phyloP scores from a whole-genome alignment of 2,888 invertebrate species.

The Drosophila ustulata region DNA sequence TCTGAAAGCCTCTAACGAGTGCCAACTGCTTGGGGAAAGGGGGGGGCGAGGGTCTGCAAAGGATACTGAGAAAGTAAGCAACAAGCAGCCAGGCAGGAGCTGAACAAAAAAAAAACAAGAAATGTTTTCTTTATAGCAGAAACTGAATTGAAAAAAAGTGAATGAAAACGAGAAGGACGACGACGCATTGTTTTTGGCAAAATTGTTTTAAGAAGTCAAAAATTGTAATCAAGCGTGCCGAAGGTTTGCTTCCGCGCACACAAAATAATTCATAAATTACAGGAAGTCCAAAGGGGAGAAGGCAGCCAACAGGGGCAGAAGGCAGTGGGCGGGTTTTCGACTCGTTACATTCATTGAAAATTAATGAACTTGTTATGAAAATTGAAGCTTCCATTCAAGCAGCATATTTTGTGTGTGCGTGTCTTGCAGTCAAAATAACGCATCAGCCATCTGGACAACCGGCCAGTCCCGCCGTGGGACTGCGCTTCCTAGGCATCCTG shows the following conservation, averaged over 20 bases:
- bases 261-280: conserved; percentile 66
- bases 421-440: conserved; percentile 79
- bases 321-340: not conserved
- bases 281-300: conserved; percentile 6
- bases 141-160: conserved; percentile 15
- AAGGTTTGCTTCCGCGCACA: conserved; percentile 46
- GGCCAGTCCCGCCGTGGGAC: conserved; percentile 82
- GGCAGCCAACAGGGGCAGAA: too few species aligned
- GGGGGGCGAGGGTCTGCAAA: not conserved
- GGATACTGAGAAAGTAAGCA: conserved; percentile 44
- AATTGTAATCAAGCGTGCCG: conserved; percentile 66
- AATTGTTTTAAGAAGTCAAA: conserved; percentile 59
- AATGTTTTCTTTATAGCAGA: conserved; percentile 55
- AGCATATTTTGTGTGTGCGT: not conserved
- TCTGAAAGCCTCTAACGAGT: conserved; percentile 74
- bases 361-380: conserved; percentile 35
- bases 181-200: conserved; percentile 44
- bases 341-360: conserved; percentile 42
- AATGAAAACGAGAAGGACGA: not conserved
- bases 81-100: conserved; percentile 36
- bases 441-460: conserved; percentile 35
- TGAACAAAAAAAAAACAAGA: conserved; percentile 41
- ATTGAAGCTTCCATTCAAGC: conserved; percentile 1
- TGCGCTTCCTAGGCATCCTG: conserved; percentile 83
- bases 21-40: conserved; percentile 12